Percentiles rank a stretch among this genome's conserved stretches.
Conservation (phyloP, 2,888 invertebrate species). For the Morpho deidamia region DNA sequence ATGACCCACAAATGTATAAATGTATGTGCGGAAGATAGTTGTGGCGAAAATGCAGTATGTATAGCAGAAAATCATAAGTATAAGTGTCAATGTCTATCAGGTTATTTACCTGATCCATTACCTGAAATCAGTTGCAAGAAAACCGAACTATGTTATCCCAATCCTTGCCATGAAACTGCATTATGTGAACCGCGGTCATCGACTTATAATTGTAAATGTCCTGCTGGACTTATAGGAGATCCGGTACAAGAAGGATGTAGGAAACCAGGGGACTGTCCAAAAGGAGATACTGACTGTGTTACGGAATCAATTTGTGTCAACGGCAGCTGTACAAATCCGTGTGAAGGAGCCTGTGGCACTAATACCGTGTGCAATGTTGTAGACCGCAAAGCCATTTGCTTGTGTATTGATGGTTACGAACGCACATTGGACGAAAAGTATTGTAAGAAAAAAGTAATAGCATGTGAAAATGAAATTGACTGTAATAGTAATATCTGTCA, state of each 20-base stretch:
- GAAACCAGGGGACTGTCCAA: constrained; percentile 86
- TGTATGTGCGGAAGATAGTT: constrained; percentile 89
- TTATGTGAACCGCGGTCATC: constrained; percentile 84
- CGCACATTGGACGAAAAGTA: constrained; percentile 78
- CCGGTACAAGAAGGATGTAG: constrained; percentile 86
- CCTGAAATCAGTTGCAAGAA: constrained; percentile 89
- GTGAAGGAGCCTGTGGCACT: constrained; percentile 88
- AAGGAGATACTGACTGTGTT: constrained; percentile 87
- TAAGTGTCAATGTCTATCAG: constrained; percentile 91
- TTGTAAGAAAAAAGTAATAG: constrained; percentile 83
- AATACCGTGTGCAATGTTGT: constrained; percentile 90
- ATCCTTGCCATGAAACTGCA: constrained; percentile 89
- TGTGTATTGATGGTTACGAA: constrained; percentile 87
- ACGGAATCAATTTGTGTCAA: constrained; percentile 84
- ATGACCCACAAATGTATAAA: constrained; percentile 89
- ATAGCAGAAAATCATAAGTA: constrained; percentile 90
- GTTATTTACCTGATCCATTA: constrained; percentile 87
- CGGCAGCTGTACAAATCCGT: constrained; percentile 88
- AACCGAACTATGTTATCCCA: constrained; percentile 84
- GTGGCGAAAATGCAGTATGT: constrained; percentile 93
- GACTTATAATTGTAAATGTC: constrained; percentile 88
- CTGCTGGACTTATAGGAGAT: constrained; percentile 86
- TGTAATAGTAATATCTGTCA: constrained; percentile 89
- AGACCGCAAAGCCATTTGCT: constrained; percentile 86
- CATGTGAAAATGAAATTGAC: constrained; percentile 84